A percentile compares a stretch with the other conserved stretches of the same genome.
phyloP scores from a whole-genome alignment of 2,888 invertebrate species.

The Vanessa cardui region DNA sequence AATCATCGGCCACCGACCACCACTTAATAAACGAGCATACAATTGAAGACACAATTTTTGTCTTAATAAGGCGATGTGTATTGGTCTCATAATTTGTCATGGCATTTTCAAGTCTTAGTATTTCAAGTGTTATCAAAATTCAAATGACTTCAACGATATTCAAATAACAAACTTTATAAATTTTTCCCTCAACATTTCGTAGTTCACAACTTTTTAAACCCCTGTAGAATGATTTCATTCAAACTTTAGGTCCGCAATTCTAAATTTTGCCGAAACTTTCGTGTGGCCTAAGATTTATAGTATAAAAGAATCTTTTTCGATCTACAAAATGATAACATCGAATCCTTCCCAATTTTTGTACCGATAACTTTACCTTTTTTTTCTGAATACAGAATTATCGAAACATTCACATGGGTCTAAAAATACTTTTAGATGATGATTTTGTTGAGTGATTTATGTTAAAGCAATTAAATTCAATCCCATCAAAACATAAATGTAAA shows the following conservation, averaged over 20 bases:
- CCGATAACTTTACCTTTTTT: too few relatives aligned
- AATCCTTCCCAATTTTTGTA: too few relatives aligned
- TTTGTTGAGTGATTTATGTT: neutral
- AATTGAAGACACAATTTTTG: too few relatives aligned
- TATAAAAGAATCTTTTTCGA: neutral
- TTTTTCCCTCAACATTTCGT: conserved; percentile 2
- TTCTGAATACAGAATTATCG: too few relatives aligned
- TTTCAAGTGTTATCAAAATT: conserved; percentile 3
- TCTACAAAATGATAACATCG: neutral
- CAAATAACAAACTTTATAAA: neutral
- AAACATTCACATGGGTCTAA: too few relatives aligned
- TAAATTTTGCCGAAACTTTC: conserved; percentile 8
- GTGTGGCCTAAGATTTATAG: neutral
- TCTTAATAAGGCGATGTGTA: too few relatives aligned
- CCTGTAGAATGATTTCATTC: conserved; percentile 14
- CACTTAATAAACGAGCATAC: too few relatives aligned
- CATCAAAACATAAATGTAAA: too few relatives aligned
- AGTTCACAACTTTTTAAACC: conserved; percentile 5
- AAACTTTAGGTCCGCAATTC: conserved; percentile 10
- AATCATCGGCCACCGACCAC: too few relatives aligned
- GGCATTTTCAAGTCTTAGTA: neutral
- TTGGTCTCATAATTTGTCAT: neutral
- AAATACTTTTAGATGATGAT: too few relatives aligned
- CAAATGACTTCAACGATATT: conserved; percentile 6
- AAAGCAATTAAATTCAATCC: neutral